A percentile compares a stretch with the other conserved stretches of the same genome.
Conservation (phyloP, 30 jellyfish, hydroid and myxozoan species). For the Aurelia coerulea region DNA sequence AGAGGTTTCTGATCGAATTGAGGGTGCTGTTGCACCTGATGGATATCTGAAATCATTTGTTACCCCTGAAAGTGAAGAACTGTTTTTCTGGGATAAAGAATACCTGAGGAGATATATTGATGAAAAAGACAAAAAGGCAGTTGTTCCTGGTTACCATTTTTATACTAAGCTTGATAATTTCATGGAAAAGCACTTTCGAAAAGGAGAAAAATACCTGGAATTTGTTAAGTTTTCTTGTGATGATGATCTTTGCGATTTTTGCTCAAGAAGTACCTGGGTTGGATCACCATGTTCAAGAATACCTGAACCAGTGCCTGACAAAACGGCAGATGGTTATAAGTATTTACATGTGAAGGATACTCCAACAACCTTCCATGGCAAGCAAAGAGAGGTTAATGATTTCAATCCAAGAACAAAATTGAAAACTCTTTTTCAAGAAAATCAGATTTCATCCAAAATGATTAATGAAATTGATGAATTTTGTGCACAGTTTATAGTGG, state of each 20-base stretch:
- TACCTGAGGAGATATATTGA: background rate
- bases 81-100: slow-evolving; percentile 20
- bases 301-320: slow-evolving; percentile 51
- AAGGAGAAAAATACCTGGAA: slow-evolving; percentile 40
- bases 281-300: slow-evolving; percentile 42
- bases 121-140: background rate
- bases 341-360: slow-evolving; percentile 28
- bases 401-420: slow-evolving; percentile 31
- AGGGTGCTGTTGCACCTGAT: slow-evolving; percentile 48
- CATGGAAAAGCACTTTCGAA: slow-evolving; percentile 20
- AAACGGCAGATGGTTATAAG: slow-evolving; percentile 5
- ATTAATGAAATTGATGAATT: slow-evolving; percentile 20
- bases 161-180: slow-evolving; percentile 3
- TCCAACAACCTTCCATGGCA: slow-evolving; percentile 14
- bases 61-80: background rate
- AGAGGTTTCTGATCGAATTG: slow-evolving; percentile 30
- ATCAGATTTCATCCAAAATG: background rate
- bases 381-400: slow-evolving; percentile 45
- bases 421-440: background rate
- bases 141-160: slow-evolving; percentile 27
- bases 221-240: slow-evolving; percentile 8
- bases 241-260: background rate
- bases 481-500: slow-evolving; percentile 32
- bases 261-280: slow-evolving; percentile 15
- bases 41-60: slow-evolving; percentile 1